Base-by-base conservation (phyloP, 2,113 vertebrate genomes). In the Manacus vitellinus region DNA sequence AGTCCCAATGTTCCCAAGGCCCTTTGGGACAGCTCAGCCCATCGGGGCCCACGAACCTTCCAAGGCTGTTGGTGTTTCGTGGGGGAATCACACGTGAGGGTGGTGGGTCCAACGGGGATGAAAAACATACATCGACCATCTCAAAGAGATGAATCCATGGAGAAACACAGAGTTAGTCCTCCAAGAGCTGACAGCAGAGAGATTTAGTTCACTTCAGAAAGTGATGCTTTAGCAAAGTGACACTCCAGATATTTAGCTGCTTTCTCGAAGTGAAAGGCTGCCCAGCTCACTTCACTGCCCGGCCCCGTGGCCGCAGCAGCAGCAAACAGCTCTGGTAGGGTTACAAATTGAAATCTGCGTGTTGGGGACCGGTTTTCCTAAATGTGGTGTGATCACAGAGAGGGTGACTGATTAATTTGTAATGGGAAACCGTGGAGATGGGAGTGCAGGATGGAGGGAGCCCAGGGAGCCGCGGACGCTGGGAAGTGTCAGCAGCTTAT, bases 141-240 rank as follows among this genome's bases (percentile, higher is more conserved):
- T 72, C 61, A 35, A 56, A 65, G 39, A 68, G 8, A 44, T 2
- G 3, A 68, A 23, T 3, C 19, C 25, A 12, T 13, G 54, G 51
- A 63, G 47, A 43, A 59, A n/a, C 23, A n/a, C 21, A 33, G 61
- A 55, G 49, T 70, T 85, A 22, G 66, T 79, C 33, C 49, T 92
- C 56, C 80, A 68, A 56, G 68, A 67, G 58, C 62, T 73, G 88
- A 73, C 74, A 46, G 16, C 1, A 4, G 44, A 23, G 70, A 41
- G 70, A 49, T 89, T 81, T 63, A 92, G 61, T 41, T 94, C 91
- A 66, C 81, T 93, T 78, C 89, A 89, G 89, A 8, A 47, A 93
- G 84, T 76, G 95, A 96, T 20, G 14, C 88, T 84, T 49, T 37
- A 24, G 31, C 75, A 27, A 94, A 96, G 88, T 80, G 95, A 88